Evolutionary conservation across 2,888 invertebrate genomes (phyloP).

Genomic region (Disparrhopalites patrizii): DNA sequence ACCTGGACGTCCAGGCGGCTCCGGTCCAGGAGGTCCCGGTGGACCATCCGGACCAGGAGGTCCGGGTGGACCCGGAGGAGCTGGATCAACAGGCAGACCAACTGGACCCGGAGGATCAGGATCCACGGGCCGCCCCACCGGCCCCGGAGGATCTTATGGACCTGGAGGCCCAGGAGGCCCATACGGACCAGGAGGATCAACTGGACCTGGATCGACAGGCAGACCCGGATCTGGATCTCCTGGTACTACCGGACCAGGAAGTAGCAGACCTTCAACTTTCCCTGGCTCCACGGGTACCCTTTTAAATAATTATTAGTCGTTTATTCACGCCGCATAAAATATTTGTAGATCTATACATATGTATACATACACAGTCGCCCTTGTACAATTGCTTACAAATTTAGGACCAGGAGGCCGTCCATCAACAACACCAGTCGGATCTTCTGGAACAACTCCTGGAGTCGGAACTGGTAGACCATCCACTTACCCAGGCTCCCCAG

Average conservation of each 20-base stretch:
- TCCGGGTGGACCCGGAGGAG: background rate
- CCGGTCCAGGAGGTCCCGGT: background rate
- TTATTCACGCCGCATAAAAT: too few species aligned
- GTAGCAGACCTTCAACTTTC: background rate
- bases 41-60: background rate
- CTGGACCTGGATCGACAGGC: background rate
- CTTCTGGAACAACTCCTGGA: too few species aligned
- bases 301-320: too few species aligned
- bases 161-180: slow-evolving; percentile 6
- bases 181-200: background rate
- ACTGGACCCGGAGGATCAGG: background rate
- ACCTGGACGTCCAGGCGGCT: slow-evolving; percentile 13
- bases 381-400: too few species aligned
- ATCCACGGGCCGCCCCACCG: slow-evolving; percentile 4
- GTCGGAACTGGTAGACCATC: too few species aligned
- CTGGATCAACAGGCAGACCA: slow-evolving; percentile 20
- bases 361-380: too few species aligned
- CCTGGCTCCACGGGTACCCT: background rate
- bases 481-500: too few species aligned
- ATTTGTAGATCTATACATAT: too few species aligned
- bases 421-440: too few species aligned
- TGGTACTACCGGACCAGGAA: background rate
- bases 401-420: too few species aligned
- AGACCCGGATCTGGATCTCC: slow-evolving; percentile 1
- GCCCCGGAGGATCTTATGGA: background rate